Evolutionary conservation across 2,113 vertebrate species (phyloP).

Genomic region (Ardeotis arabs): DNA sequence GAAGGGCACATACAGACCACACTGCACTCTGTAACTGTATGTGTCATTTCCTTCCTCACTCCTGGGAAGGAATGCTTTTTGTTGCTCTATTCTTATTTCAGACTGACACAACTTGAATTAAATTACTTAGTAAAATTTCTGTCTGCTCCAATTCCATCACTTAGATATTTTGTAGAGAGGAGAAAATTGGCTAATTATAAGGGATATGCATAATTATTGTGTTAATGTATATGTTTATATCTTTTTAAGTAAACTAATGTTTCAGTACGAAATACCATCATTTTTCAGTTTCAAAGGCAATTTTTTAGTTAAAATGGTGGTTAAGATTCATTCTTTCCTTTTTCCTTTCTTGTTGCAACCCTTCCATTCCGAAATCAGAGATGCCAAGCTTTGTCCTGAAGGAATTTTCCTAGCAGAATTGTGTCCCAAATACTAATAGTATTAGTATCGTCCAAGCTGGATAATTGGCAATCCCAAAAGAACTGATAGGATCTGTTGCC

Average conservation of each 20-base stretch:
- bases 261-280: background rate
- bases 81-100: background rate
- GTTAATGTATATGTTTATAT: background rate
- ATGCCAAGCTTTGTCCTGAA: background rate
- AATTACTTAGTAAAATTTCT: background rate
- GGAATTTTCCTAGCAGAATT: background rate
- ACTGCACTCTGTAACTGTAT: background rate
- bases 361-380: background rate
- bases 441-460: background rate
- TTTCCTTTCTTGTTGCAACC: background rate
- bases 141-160: background rate
- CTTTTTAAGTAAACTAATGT: background rate
- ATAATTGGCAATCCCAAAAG: background rate
- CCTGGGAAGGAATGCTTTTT: background rate
- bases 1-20: background rate
- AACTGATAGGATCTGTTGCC: background rate
- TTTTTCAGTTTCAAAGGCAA: background rate
- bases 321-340: background rate
- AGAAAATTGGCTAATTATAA: background rate
- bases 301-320: background rate
- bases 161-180: background rate
- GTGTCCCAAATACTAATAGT: background rate
- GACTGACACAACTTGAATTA: background rate
- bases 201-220: background rate
- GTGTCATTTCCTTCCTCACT: fast-evolving